phyloP scores from a whole-genome alignment of 2,797 vertebrate genomes.

The Poliocrania exsul region DNA sequence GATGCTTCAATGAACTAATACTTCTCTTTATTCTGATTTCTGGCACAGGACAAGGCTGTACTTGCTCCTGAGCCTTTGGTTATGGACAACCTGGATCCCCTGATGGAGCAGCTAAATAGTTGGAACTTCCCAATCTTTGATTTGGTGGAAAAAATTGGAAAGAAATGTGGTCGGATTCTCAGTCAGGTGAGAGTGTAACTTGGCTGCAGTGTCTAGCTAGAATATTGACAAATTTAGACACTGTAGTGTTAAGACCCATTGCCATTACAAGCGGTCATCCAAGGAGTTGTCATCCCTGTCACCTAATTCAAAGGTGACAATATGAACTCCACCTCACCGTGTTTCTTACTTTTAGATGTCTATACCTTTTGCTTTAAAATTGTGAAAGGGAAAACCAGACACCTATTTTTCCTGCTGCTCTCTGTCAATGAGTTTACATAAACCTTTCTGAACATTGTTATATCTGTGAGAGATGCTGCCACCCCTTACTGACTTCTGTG shows the following conservation, averaged over 20 bases:
- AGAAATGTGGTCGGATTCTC: conserved; percentile 92
- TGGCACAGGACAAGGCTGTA: conserved; percentile 86
- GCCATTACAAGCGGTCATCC: neutral
- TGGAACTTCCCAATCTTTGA: conserved; percentile 99
- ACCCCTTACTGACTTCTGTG: neutral
- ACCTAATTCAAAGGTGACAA: neutral
- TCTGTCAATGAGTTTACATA: neutral
- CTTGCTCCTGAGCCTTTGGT: conserved; percentile 92
- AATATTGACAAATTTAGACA: neutral
- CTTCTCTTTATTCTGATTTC: conserved; percentile 14
- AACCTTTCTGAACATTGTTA: neutral
- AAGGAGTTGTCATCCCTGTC: neutral
- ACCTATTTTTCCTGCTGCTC: neutral
- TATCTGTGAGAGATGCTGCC: neutral
- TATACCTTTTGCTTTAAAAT: neutral
- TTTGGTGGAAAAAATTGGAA: conserved; percentile 93
- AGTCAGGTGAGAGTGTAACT: conserved; percentile 88
- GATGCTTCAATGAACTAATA: neutral
- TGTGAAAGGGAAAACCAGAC: neutral
- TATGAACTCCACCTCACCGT: neutral
- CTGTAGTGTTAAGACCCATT: neutral
- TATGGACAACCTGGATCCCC: conserved; percentile 90
- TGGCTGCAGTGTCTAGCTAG: neutral
- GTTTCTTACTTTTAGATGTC: neutral
- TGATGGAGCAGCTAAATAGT: conserved; percentile 92